Evolutionary conservation across 2,797 vertebrate genomes (phyloP), one percentile per base, ranked within the genome.

Genomic region (Tiaroga cobitis): DNA sequence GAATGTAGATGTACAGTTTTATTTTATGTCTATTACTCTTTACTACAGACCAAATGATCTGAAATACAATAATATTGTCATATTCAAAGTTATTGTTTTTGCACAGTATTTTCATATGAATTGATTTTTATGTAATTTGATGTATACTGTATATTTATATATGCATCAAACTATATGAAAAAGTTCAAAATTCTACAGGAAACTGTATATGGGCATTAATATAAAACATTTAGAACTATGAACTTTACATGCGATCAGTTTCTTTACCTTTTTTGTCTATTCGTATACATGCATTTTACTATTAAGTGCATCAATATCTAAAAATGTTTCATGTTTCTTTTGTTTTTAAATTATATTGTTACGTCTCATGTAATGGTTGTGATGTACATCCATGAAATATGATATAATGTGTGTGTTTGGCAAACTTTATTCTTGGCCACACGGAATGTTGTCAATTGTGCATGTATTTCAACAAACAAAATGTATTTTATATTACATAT

Each of bases 61-160:
- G 21, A 75, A 85, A 76, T 86, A 85, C 83, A 77, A 82, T 88
- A 86, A 91, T 93, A 92, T 93, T 96, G 93, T 93, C 92, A 91
- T 94, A 94, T 94, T 92, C 95, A 96, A 96, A 96, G 94, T 91
- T 95, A 94, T 95, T 92, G 93, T 74, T 95, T 95, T 97, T 97
- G 95, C 96, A 97, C 94, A 96, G 94, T 96, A 95, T 96, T 91
- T 91, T 91, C 85, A 80, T 92, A 89, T 91, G 86, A 89, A 89
- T 91, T 91, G 92, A 26, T 96, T 95, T 93, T 92, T 92, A 94
- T 91, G 51, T 83, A n/a, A 59, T 84, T 84, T 78, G 65, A 95
- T 96, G 96, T 96, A 95, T 94, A 93, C 21, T 92, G 94, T 91
- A 51, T 82, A 43, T 89, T 76, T 81, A 46, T 76, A 56, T 76